A percentile compares a stretch with the other conserved stretches of the same genome.
Evolutionary conservation across 2,113 vertebrate species (phyloP).

Genomic region (Capreolus pygargus): DNA sequence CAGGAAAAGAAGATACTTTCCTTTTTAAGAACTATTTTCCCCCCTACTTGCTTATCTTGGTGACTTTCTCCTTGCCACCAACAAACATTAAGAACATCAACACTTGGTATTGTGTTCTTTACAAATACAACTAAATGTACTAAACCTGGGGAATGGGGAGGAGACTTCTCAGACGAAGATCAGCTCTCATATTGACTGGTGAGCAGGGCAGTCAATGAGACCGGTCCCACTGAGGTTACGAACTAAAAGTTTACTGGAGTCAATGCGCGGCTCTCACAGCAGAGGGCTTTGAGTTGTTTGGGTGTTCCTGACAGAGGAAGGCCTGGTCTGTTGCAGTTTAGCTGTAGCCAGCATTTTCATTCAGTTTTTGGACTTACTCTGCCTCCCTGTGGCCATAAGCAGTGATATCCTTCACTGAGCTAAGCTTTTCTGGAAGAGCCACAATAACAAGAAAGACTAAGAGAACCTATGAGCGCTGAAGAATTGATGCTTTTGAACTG

Average conservation of each 20-base stretch:
- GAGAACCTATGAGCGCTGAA: background rate
- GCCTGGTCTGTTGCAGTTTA: background rate
- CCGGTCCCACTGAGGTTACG: background rate
- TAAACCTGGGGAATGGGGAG: background rate
- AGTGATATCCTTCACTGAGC: background rate
- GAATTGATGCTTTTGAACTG: background rate
- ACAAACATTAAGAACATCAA: background rate
- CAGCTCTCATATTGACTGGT: background rate
- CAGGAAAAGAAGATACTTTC: background rate
- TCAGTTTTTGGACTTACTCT: conserved; percentile 28
- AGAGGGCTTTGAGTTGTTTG: background rate
- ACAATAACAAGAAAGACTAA: conserved; percentile 12
- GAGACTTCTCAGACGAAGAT: background rate
- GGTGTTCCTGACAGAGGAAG: background rate
- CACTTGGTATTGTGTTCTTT: background rate
- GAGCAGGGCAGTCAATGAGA: background rate
- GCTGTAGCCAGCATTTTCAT: background rate
- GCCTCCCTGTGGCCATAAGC: conserved; percentile 59
- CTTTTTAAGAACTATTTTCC: background rate
- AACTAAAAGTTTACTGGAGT: background rate
- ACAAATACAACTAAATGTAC: background rate
- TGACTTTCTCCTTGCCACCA: background rate
- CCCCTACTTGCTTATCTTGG: background rate
- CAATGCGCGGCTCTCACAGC: background rate
- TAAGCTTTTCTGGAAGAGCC: background rate